Percentiles rank a stretch among this genome's conserved stretches.
Evolutionary conservation across 1,140 invertebrate genomes (phyloP).

Genomic region (Tetragnatha versicolor): DNA sequence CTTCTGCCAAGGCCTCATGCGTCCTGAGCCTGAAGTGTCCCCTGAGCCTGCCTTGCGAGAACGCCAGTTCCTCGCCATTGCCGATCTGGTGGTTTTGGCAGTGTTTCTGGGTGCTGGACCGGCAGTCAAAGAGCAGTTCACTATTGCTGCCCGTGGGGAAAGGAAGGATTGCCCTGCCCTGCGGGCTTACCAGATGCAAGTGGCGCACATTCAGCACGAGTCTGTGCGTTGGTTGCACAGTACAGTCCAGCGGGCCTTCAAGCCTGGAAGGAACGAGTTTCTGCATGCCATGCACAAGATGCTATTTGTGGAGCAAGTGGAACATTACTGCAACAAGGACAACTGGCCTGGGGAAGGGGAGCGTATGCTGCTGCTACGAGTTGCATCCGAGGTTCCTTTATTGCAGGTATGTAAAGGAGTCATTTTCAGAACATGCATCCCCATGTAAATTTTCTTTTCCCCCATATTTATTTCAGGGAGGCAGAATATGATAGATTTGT

Average conservation of each 20-base stretch:
- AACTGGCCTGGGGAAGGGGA: constrained; percentile 94
- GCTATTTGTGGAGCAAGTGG: constrained; percentile 81
- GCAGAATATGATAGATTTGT: too few relatives aligned
- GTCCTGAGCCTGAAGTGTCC: constrained; percentile 67
- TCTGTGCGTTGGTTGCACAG: constrained; percentile 86
- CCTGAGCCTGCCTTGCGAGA: constrained; percentile 69
- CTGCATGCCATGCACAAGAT: constrained; percentile 83
- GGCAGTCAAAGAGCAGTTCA: constrained; percentile 76
- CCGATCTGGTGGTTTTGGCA: constrained; percentile 84
- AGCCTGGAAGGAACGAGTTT: constrained; percentile 76
- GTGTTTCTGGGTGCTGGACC: constrained; percentile 82
- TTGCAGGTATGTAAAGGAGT: too few relatives aligned
- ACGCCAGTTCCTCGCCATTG: constrained; percentile 80
- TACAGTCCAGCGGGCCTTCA: constrained; percentile 75
- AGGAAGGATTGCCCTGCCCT: constrained; percentile 68
- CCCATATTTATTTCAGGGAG: too few relatives aligned
- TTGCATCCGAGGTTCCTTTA: constrained; percentile 87
- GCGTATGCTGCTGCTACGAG: constrained; percentile 75
- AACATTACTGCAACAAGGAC: constrained; percentile 89
- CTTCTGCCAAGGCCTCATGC: constrained; percentile 76
- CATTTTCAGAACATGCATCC: too few relatives aligned
- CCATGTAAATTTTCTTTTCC: too few relatives aligned
- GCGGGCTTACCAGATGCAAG: constrained; percentile 73
- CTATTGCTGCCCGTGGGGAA: constrained; percentile 70
- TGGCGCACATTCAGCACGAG: constrained; percentile 81